These are phyloP conservation scores for Diglossa cyanea DNA, from an alignment of 2,797 vertebrate genomes.

Conservation along the genomic window DNA sequence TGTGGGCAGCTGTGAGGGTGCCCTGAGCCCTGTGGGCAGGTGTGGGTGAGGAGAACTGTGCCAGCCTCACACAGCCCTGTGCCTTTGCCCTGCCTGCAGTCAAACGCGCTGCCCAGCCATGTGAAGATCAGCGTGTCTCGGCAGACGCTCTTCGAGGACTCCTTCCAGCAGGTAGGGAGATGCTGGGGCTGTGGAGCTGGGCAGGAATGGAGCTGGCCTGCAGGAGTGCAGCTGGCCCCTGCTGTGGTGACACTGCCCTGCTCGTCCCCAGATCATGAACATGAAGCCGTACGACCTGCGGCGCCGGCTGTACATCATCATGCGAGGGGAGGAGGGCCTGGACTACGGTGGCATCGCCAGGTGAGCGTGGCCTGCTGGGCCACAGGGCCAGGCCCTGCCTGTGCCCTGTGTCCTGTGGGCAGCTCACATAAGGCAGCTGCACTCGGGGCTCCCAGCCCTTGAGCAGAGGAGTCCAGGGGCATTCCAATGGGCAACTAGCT, in stretches of 20 bases:
- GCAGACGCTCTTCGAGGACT: conserved; percentile 96
- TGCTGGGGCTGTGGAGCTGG: fast-evolving
- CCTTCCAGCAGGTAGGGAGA: conserved; percentile 91
- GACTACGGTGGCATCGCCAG: conserved; percentile 95
- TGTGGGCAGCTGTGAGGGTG: fast-evolving
- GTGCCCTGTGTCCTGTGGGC: neutral
- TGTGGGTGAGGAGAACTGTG: neutral
- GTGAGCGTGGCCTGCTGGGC: conserved; percentile 54
- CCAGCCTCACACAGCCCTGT: neutral
- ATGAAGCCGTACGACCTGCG: conserved; percentile 96
- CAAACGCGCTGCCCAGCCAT: conserved; percentile 92
- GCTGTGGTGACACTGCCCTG: fast-evolving
- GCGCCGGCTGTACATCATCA: conserved; percentile 94
- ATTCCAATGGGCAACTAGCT: neutral
- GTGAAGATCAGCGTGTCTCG: conserved; percentile 97
- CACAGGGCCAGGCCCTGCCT: fast-evolving
- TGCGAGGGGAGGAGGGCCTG: conserved; percentile 96
- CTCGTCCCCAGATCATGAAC: conserved; percentile 90
- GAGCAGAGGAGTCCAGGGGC: neutral
- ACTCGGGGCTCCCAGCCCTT: fast-evolving
- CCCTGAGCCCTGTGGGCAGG: neutral
- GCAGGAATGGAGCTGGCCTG: neutral
- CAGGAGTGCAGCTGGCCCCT: fast-evolving
- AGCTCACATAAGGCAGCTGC: fast-evolving
- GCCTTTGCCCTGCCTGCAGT: conserved; percentile 73